Evolutionary conservation across 2,113 vertebrate genomes (phyloP), one percentile per base, ranked within the genome.

Genomic region (Mesoclemmys tuberculata): DNA sequence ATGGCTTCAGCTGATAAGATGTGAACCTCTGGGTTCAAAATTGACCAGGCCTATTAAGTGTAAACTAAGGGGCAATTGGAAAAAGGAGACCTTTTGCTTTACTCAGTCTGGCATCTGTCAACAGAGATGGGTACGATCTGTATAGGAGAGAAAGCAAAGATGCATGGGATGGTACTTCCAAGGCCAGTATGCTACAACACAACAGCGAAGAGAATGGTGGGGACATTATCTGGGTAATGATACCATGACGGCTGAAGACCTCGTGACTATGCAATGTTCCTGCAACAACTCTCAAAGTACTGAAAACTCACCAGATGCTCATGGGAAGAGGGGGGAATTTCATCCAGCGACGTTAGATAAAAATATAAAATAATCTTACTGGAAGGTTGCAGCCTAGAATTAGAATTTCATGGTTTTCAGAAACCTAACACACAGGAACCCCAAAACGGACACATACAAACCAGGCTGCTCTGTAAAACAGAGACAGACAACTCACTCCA

Each of bases 281-380:
- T 56, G 8, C 81, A 81, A 41, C 21, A 56, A 48, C 14, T 31
- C 80, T 82, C 64, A 77, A 90, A 68, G 8, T 24, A 80, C 24
- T 78, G 10, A 56, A 11, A 90, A 80, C 1, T 48, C 71, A 41
- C 71, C 26, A 10, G 10, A 75, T 75, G 51, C 71, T 21, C 16
- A 26, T 0, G 0, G 80, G 27, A 64, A 75, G 92, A 78, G 16
- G 85, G 41, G 52, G 1, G 38, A 9, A 58, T 6, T 0, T 44
- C 80, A 27, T 0, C 0, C 26, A 12, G 1, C 14, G 51, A 0
- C 1, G 21, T 3, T 5, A 77, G 35, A 27, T 22, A 35, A 84
- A 14, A 41, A 29, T 46, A 79, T 26, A 61, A 55, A 3, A 49
- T 78, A 52, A 52, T 84, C 84, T 83, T 54, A 14, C 55, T 41